phyloP scores from a whole-genome alignment of 1,140 invertebrate species.

The Venustaconcha ellipsiformis region DNA sequence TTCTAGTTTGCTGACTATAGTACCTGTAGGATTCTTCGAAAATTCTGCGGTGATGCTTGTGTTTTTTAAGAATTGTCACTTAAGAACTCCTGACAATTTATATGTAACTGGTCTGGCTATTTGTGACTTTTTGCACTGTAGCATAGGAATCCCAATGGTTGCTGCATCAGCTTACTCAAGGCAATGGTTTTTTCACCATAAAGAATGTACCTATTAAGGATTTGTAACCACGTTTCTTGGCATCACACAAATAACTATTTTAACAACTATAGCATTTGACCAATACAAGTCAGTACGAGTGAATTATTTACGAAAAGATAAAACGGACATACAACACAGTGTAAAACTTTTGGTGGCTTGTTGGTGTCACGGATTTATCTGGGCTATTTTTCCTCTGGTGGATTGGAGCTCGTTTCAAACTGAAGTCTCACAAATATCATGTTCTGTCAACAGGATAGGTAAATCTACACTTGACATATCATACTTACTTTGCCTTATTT shows the following conservation, averaged over 20 bases:
- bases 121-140: too few relatives aligned
- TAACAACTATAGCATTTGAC: conserved; percentile 18
- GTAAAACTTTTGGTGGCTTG: conserved; percentile 4
- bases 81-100: too few relatives aligned
- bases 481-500: conserved; percentile 9
- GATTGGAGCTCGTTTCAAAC: conserved; percentile 23
- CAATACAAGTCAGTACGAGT: conserved; percentile 12
- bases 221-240: conserved; percentile 25
- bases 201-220: conserved; percentile 29
- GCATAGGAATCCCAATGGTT: too few relatives aligned
- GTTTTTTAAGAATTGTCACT: too few relatives aligned
- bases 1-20: too few relatives aligned
- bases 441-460: conserved; percentile 18
- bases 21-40: too few relatives aligned
- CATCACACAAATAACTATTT: conserved; percentile 3
- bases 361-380: neutral
- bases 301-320: neutral
- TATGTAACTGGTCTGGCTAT: too few relatives aligned
- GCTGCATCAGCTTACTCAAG: too few relatives aligned
- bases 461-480: conserved; percentile 2
- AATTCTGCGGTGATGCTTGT: too few relatives aligned
- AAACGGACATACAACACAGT: neutral
- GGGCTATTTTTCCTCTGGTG: conserved; percentile 16
- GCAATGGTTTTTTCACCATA: too few relatives aligned
- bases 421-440: conserved; percentile 8